Evolutionary conservation across 1,140 invertebrate species (phyloP).

Genomic region (Nilaparvata lugens): DNA sequence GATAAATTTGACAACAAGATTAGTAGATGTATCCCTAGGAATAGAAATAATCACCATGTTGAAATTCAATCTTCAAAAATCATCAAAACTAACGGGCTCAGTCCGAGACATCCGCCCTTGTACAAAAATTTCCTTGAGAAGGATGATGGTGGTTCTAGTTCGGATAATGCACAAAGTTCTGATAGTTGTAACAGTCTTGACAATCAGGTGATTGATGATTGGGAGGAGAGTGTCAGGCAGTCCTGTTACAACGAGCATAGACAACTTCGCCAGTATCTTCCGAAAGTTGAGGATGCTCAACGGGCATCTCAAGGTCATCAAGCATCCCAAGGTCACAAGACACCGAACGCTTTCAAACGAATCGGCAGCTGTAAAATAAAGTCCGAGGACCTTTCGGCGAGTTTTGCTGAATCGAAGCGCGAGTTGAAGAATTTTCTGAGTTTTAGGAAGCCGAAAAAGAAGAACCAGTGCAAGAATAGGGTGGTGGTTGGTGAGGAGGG

Average conservation of each 20-base stretch:
- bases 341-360: no score
- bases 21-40: neutral
- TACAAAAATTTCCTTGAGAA: slow-evolving; percentile 15
- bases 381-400: no score
- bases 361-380: no score
- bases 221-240: neutral
- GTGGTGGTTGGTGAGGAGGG: slow-evolving; percentile 13
- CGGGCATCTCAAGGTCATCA: no score
- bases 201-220: neutral
- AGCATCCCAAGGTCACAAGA: no score
- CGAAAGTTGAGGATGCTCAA: no score
- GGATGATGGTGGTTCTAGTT: neutral
- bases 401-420: neutral
- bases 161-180: neutral
- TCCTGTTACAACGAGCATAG: no score
- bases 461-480: slow-evolving; percentile 5
- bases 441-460: slow-evolving; percentile 7
- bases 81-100: neutral
- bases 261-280: no score
- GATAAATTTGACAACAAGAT: neutral
- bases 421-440: slow-evolving; percentile 5
- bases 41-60: slow-evolving; percentile 12
- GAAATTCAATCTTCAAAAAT: slow-evolving; percentile 1
- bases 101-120: neutral
- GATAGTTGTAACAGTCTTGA: neutral